Conservation (phyloP, 2,113 vertebrate genomes). For the Siniperca knerii region DNA sequence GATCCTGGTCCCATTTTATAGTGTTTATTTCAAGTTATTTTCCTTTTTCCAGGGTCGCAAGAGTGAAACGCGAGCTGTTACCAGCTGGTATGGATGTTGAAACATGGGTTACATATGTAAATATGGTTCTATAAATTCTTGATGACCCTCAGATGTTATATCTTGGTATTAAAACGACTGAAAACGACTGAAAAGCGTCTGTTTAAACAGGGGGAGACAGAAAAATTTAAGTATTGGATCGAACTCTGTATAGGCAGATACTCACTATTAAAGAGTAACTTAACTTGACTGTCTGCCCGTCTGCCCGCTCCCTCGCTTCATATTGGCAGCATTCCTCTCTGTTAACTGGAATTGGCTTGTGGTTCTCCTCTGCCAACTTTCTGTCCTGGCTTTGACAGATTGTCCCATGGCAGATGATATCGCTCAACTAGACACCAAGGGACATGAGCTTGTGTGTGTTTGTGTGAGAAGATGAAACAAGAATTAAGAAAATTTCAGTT, state of each 20-base stretch:
- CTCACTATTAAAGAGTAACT: neutral
- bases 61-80: neutral
- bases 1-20: neutral
- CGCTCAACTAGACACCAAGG: conserved; percentile 20
- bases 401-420: conserved; percentile 49
- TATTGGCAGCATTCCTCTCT: conserved; percentile 48
- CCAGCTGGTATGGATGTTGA: neutral
- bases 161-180: neutral
- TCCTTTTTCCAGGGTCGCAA: neutral
- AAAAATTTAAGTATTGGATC: neutral
- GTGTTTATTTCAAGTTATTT: neutral
- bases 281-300: neutral
- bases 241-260: neutral
- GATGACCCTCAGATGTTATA: neutral
- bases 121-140: neutral
- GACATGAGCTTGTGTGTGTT: neutral
- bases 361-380: conserved; percentile 38
- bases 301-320: conserved; percentile 12
- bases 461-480: conserved; percentile 16
- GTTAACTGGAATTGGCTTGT: conserved; percentile 51
- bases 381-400: conserved; percentile 58
- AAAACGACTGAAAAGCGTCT: neutral
- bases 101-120: neutral
- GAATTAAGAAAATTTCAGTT: conserved; percentile 4
- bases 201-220: neutral